These are phyloP conservation scores for Varroa destructor DNA, from an alignment of 1,140 invertebrate species.

Conservation along the genomic window DNA sequence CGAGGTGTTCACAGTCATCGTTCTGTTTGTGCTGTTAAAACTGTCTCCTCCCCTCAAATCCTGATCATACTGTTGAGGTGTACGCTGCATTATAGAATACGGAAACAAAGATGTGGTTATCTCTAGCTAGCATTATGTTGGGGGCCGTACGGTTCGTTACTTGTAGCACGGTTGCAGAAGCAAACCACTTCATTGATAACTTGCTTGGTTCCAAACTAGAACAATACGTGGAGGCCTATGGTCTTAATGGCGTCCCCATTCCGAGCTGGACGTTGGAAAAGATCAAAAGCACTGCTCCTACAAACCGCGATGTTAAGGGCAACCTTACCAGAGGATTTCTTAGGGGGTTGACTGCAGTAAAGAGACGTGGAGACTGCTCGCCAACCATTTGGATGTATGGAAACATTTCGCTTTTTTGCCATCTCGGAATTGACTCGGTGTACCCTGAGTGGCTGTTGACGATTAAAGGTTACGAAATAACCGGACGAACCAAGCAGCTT, in stretches of 20 bases:
- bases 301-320: constrained; percentile 17
- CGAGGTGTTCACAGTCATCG: no score
- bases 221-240: neutral
- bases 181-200: constrained; percentile 20
- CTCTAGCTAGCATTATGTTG: no score
- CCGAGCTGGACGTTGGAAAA: constrained; percentile 5
- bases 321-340: neutral
- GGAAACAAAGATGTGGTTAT: no score
- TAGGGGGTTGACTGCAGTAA: neutral
- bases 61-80: no score
- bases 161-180: neutral
- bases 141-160: no score
- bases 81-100: no score
- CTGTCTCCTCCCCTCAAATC: no score
- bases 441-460: neutral
- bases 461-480: neutral
- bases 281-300: neutral
- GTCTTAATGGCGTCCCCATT: neutral
- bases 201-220: neutral
- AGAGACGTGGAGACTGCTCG: constrained; percentile 10
- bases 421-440: neutral
- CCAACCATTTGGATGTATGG: constrained; percentile 5
- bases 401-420: constrained; percentile 6
- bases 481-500: constrained; percentile 6
- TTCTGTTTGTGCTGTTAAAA: no score